Evolutionary conservation across 2,113 vertebrate genomes (phyloP), one percentile per base, ranked within the genome.

Genomic region (Podilymbus podiceps): DNA sequence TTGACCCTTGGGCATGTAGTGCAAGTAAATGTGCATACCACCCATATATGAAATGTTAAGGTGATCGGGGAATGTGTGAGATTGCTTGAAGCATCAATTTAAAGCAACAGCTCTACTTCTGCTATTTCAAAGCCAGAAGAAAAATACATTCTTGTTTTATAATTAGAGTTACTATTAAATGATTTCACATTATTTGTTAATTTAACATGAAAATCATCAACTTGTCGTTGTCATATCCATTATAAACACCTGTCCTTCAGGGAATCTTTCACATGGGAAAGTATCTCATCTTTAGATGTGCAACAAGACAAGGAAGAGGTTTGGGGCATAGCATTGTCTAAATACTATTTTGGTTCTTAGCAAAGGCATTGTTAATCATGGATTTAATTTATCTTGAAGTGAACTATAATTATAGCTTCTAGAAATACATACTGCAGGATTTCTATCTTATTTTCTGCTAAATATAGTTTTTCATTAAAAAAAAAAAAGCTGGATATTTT

Each of bases 21-120:
- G 49, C 66, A 76, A 97, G 46, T 69, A 69, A 91, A 91, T 78
- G 87, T 60, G 71, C 38, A n/a, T 75, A 38, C 66, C 47, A 85
- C 62, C 68, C 3, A 0, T 55, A 21, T 19, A 74, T 59, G 52
- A 90, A 90, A 78, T 27, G 33, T 60, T 94, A 44, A 56, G 56
- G 60, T 82, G 71, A 64, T 89, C 64, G 60, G 33, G 69, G 68
- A 84, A 53, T 68, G 62, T 78, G 50, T 84, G 67, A 88, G 46
- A 50, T 50, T 76, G 86, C 96, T 86, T 81, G 67, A 96, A 96
- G 89, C 63, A 71, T 84, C 66, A 33, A 13, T 92, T 85, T 90
- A 93, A 95, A 94, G 63, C 42, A 96, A 62, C 59, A 92, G 6
- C 33, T 84, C 62, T 88, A n/a, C 71, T 79, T 87, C 47, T 59